Evolutionary conservation across 1,140 invertebrate species (phyloP).

Genomic region (Tetragonula clypearis): DNA sequence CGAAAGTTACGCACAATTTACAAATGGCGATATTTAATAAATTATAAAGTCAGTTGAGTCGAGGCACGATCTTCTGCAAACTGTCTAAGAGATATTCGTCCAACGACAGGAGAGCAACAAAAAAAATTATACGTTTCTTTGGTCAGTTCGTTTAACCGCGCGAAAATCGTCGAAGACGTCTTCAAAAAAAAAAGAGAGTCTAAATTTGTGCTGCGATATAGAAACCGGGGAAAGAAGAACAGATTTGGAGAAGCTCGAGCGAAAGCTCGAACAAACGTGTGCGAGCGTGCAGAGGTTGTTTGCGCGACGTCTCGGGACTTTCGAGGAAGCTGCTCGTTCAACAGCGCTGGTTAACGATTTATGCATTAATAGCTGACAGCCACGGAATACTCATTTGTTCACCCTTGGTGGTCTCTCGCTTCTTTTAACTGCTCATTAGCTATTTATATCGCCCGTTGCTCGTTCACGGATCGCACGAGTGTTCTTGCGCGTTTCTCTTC

Average conservation of each 20-base stretch:
- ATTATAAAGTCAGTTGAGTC: neutral
- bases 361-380: conserved; percentile 38
- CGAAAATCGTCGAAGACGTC: neutral
- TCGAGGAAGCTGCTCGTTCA: neutral
- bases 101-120: no score
- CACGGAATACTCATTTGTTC: conserved; percentile 45
- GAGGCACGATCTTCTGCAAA: no score
- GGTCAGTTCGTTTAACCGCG: no score
- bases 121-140: neutral
- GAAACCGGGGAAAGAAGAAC: neutral
- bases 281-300: conserved; percentile 1
- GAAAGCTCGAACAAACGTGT: neutral
- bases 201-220: neutral
- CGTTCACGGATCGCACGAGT: neutral
- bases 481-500: neutral
- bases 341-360: conserved; percentile 23
- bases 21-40: neutral
- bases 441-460: conserved; percentile 39
- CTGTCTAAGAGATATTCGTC: no score
- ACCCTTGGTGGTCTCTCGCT: conserved; percentile 17
- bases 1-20: neutral
- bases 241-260: neutral
- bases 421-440: conserved; percentile 35
- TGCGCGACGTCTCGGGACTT: conserved; percentile 15
- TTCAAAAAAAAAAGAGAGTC: neutral